Percentiles rank a stretch among this genome's conserved stretches.
phyloP scores from a whole-genome alignment of 92 coral and sea anemone species.

The Epizoanthus fatuus region DNA sequence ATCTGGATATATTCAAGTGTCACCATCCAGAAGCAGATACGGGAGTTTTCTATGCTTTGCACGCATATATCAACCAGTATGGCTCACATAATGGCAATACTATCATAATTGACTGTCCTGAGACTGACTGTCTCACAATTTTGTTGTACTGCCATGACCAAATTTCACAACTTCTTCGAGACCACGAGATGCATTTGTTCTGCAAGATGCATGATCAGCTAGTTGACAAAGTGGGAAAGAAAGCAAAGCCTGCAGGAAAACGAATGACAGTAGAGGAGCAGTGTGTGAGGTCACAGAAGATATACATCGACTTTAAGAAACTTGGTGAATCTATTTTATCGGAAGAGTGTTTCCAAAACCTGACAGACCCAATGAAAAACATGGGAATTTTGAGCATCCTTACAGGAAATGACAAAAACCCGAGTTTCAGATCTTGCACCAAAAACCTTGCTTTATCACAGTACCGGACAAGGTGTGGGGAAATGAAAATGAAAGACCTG shows the following conservation, averaged over 20 bases:
- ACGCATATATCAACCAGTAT: conserved; percentile 26
- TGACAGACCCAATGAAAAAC: conserved; percentile 18
- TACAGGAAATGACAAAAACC: conserved; percentile 27
- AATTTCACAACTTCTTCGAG: conserved; percentile 20
- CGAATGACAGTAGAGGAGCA: conserved; percentile 29
- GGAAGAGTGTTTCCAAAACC: conserved; percentile 6
- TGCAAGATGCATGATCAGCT: conserved; percentile 48
- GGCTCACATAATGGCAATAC: conserved; percentile 26
- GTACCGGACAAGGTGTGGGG: conserved; percentile 25
- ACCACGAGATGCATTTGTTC: conserved; percentile 28
- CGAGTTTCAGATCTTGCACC: conserved; percentile 41
- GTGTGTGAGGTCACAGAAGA: conserved; percentile 25
- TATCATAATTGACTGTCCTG: conserved; percentile 54
- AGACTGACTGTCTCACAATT: conserved; percentile 53
- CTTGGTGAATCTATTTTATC: conserved; percentile 28
- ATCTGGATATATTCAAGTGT: conserved; percentile 27
- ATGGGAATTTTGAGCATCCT: conserved; percentile 2
- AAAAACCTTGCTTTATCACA: conserved; percentile 45
- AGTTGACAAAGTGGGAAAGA: conserved; percentile 32
- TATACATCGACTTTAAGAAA: conserved; percentile 1
- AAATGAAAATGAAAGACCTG: conserved; percentile 27
- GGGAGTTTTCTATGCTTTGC: conserved; percentile 42
- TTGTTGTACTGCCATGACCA: conserved; percentile 22
- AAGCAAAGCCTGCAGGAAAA: conserved; percentile 43
- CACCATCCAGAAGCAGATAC: conserved; percentile 49